Percentiles rank a stretch among this genome's conserved stretches.
Evolutionary conservation across 1,140 invertebrate species (phyloP).

Genomic region (Heliconius congener): DNA sequence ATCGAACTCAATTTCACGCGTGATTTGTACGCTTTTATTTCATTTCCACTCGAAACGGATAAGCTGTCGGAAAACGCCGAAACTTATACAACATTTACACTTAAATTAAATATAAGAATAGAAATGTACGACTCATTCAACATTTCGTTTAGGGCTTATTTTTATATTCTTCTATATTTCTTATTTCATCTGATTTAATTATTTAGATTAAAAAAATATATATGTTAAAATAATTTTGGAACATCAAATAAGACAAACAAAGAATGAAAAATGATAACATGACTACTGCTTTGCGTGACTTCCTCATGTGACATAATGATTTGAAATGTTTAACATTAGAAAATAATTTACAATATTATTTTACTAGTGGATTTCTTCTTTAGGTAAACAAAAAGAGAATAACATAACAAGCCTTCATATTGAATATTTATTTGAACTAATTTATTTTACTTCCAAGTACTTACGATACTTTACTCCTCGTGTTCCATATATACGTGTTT

Average conservation of each 20-base stretch:
- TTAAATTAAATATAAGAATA: constrained; percentile 19
- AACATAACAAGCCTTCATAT: not conserved
- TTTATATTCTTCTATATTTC: too few relatives aligned
- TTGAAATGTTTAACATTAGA: too few relatives aligned
- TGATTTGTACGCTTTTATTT: constrained; percentile 75
- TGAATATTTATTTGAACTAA: not conserved
- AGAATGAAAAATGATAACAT: too few relatives aligned
- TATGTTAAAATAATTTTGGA: too few relatives aligned
- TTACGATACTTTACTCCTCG: not conserved
- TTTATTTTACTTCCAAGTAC: not conserved
- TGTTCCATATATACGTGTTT: constrained; percentile 23
- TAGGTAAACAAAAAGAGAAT: not conserved
- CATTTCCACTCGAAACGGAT: constrained; percentile 62
- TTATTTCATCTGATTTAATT: too few relatives aligned
- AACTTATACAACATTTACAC: constrained; percentile 26
- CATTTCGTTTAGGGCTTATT: not conserved
- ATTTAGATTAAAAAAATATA: too few relatives aligned
- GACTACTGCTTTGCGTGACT: too few relatives aligned
- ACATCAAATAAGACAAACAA: too few relatives aligned
- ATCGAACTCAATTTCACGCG: constrained; percentile 76
- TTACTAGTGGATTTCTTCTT: not conserved
- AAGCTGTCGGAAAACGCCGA: constrained; percentile 49
- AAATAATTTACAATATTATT: too few relatives aligned
- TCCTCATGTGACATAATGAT: too few relatives aligned
- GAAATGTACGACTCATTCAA: not conserved